Percentiles rank a stretch among this genome's conserved stretches.
Evolutionary conservation across 35 echinoderm and acorn worm species (phyloP).

Genomic region (Apostichopus californicus): DNA sequence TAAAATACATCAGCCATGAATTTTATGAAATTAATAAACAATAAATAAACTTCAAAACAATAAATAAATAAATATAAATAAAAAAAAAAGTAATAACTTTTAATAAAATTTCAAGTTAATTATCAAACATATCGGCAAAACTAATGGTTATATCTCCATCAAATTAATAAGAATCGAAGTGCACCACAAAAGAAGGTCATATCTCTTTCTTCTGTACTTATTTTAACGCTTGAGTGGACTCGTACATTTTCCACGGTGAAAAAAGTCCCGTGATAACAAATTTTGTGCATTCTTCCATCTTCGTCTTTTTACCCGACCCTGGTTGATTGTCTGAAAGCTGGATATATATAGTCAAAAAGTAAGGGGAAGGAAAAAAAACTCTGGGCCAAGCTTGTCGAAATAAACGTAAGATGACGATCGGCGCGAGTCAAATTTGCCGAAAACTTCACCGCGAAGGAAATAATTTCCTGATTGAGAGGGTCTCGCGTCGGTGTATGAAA

Average conservation of each 20-base stretch:
- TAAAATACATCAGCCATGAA: too few relatives aligned
- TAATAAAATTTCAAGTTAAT: too few relatives aligned
- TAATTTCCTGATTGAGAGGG: conserved; percentile 11
- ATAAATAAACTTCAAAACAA: too few relatives aligned
- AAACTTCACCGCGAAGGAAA: conserved; percentile 3
- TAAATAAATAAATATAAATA: too few relatives aligned
- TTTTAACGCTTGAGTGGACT: background rate
- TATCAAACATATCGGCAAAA: background rate
- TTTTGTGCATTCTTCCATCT: background rate
- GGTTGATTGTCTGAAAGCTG: background rate
- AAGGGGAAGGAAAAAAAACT: background rate
- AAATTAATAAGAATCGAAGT: background rate
- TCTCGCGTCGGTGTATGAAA: conserved; percentile 3
- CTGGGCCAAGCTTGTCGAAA: conserved; percentile 2
- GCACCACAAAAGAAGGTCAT: background rate
- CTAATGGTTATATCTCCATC: background rate
- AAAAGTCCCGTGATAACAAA: background rate
- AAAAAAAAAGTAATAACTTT: too few relatives aligned
- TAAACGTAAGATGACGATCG: background rate
- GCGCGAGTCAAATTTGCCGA: conserved; percentile 18
- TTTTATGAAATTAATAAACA: too few relatives aligned
- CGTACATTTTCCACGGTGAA: background rate
- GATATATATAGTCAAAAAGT: background rate
- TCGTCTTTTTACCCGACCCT: background rate
- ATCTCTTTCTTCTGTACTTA: background rate